Percentiles rank a stretch among this genome's conserved stretches.
Evolutionary conservation across 2,797 vertebrate genomes (phyloP).

Genomic region (Gorsachius magnificus): DNA sequence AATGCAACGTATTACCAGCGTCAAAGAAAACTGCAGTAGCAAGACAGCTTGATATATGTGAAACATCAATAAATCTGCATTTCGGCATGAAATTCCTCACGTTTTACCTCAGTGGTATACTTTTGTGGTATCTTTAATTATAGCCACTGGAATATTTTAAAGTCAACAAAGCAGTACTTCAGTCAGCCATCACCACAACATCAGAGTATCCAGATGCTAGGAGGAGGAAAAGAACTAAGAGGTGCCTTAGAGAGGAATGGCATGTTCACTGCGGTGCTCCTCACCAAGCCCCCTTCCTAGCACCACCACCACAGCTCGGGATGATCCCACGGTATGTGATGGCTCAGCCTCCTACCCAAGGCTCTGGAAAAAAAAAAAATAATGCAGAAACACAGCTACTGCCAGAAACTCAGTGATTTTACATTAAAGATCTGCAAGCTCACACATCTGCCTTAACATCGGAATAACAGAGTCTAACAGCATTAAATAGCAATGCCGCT

Average conservation of each 20-base stretch:
- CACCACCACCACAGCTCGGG: not conserved
- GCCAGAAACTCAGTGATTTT: not conserved
- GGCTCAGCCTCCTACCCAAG: not conserved
- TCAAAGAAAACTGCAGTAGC: not conserved
- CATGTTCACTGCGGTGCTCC: accelerated
- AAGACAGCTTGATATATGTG: not conserved
- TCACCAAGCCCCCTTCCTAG: not conserved
- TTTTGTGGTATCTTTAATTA: not conserved
- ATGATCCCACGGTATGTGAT: accelerated
- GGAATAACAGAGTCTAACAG: not conserved
- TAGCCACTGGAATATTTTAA: not conserved
- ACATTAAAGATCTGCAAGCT: not conserved
- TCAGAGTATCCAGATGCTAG: not conserved
- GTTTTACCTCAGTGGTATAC: slow-evolving; percentile 8
- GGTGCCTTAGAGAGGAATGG: not conserved
- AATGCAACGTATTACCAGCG: not conserved
- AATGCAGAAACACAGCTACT: not conserved
- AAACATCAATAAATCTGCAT: slow-evolving; percentile 11
- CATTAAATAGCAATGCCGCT: not conserved
- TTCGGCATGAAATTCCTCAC: not conserved
- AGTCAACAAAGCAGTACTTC: not conserved
- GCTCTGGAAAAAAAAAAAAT: not conserved
- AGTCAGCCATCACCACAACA: not conserved
- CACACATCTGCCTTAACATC: not conserved
- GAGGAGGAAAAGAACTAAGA: not conserved